Base-by-base conservation (phyloP, 2,797 vertebrate species). In the Atherinosoma microstoma region DNA sequence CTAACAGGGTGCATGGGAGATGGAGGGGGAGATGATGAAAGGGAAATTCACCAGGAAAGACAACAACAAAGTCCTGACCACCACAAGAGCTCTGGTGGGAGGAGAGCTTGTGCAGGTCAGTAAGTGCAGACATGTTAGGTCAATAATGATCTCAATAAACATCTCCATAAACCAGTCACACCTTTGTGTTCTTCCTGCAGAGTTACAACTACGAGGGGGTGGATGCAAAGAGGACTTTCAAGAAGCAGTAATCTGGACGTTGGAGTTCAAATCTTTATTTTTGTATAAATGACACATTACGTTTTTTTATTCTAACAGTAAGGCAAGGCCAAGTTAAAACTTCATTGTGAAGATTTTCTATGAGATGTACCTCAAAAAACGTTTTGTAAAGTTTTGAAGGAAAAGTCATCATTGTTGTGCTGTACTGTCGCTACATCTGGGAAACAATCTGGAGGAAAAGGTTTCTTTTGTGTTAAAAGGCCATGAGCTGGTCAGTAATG, bases 51-150 rank as follows among this genome's bases (percentile, higher is more conserved):
- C 77, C 73, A 95, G 96, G 40, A 94, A 95, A 82, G 98, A 99
- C 90, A 99, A 98, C 12, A 93, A 90, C 69, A 98, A 98, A 24
- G 75, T 87, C 16, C 93, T 99, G 78, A 92, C 71, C 63, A 92
- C 95, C 38, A 82, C 87, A 29, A 93, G 97, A 83, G 76, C 93
- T 83, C 67, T 99, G 2, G 32, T 93, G 57, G 94, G 85, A 3
- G 94, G 89, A 42, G 96, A 99, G 73, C 87, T 99, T 0, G 86
- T 97, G 53, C 97, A 99, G 95, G 97, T 99, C 78, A 94, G 95
- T 77, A 0, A 22, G 18, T 40, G 15, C 15, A 57, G 0, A 35
- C 6, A 15, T 36, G 57, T 59, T 3, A 29, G n/a, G 36, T 30
- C 24, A 29, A 38, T 47, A 35, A 47, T 13, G 0, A 11, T 30